phyloP scores from a whole-genome alignment of 2,797 vertebrate genomes.

The Cyclura pinguis region DNA sequence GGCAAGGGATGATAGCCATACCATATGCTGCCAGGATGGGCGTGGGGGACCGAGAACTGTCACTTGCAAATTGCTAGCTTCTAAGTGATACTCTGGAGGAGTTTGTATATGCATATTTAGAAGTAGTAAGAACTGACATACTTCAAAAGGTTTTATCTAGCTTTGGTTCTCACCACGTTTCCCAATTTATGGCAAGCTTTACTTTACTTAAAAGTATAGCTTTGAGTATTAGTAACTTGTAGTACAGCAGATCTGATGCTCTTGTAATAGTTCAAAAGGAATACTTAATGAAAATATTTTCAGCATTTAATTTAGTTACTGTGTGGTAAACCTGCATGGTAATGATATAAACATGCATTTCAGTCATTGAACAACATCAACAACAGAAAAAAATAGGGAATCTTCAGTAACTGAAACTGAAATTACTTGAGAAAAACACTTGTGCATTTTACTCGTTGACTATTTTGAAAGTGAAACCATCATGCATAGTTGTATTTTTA shows the following conservation, averaged over 20 bases:
- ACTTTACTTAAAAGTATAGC: conserved; percentile 69
- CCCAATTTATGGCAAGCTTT: conserved; percentile 67
- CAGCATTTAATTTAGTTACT: conserved; percentile 61
- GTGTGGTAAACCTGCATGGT: conserved; percentile 50
- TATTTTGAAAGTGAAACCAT: conserved; percentile 5
- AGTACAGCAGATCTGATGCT: conserved; percentile 63
- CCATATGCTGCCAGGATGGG: not conserved
- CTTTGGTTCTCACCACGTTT: conserved; percentile 49
- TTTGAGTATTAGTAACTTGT: conserved; percentile 61
- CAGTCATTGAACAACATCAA: accelerated
- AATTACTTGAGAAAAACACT: not conserved
- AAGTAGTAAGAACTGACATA: conserved; percentile 69
- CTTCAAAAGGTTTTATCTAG: conserved; percentile 69
- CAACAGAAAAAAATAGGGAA: not conserved
- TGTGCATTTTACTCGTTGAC: not conserved
- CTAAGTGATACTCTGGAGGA: not conserved
- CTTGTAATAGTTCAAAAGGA: conserved; percentile 69
- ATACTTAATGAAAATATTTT: conserved; percentile 70
- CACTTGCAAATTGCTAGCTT: not conserved
- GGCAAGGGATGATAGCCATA: not conserved
- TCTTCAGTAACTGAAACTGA: conserved; percentile 7
- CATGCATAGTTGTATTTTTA: not conserved
- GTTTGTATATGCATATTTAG: conserved; percentile 23
- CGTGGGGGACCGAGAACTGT: not conserved
- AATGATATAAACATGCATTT: conserved; percentile 27